Evolutionary conservation across 2,113 vertebrate species (phyloP), one percentile per base, ranked within the genome.

Genomic region (Podarcis cretensis): DNA sequence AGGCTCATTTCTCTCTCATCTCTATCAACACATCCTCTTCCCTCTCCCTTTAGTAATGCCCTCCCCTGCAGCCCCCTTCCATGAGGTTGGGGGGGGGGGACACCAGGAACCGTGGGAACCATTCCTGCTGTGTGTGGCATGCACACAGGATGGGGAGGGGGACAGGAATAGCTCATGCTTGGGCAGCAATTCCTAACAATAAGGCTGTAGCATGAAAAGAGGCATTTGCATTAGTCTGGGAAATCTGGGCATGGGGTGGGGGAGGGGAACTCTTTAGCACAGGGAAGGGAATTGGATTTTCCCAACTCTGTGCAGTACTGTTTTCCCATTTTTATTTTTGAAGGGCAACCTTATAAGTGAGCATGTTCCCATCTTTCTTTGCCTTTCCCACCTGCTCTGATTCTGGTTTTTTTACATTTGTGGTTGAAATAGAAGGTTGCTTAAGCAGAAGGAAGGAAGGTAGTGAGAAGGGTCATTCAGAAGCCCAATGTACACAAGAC

Each of bases 101-200:
- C 2, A 76, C 63, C 87, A 37, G 81, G 63, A 89, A 74, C 73
- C 87, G 81, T 89, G 87, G 87, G 87, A 89, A 89, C 81, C n/a
- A 35, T 89, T 54, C 81, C 74, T 89, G 81, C 87, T 89, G 87
- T 84, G 87, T 76, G 74, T 89, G 81, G 74, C 87, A 89, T 68
- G 73, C 74, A 57, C 63, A 32, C 40, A 71, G 48, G 81, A 40
- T 37, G 32, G 43, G 7, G 81, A 68, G 43, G 35, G 87, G 35
- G 81, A 35, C 59, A 83, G 73, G 37, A 57, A 68, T 78, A 5
- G 73, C 74, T 89, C 16, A 37, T 30, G 81, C 87, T n/a, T 78
- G 75, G 87, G 65, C 81, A 78, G 48, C 65, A 20, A 20, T 77
- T 37, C 81, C 74, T 57, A 83, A 88, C 87, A 88, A 88, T 88